Conservation (phyloP, 2,888 invertebrate genomes). For the Chirona hameri region DNA sequence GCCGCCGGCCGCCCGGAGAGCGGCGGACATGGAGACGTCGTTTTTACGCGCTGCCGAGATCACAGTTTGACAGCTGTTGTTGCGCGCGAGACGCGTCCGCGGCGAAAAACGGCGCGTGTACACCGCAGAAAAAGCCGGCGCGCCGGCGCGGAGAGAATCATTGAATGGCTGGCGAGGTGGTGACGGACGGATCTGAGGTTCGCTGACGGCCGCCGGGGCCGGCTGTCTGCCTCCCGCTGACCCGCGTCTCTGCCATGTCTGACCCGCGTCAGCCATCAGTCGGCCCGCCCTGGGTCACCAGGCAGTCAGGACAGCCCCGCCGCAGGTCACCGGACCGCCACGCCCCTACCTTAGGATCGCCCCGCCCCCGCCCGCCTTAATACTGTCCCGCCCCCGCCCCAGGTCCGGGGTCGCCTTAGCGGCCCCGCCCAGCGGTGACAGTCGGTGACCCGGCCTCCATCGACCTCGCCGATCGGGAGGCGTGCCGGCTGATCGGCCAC, state of each 20-base stretch:
- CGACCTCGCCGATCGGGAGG: neutral
- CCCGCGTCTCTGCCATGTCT: too few relatives aligned
- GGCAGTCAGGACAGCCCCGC: too few relatives aligned
- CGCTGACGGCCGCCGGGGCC: neutral
- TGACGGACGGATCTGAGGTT: neutral
- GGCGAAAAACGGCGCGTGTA: neutral
- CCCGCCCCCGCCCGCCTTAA: too few relatives aligned
- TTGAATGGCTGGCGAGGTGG: constrained; percentile 13
- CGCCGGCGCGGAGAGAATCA: constrained; percentile 12
- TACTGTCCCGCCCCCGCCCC: too few relatives aligned
- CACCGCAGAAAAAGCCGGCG: neutral
- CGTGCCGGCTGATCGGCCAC: neutral
- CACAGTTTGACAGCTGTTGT: constrained; percentile 25
- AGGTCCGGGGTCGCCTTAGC: too few relatives aligned
- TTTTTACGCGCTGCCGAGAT: neutral
- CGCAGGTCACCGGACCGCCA: too few relatives aligned
- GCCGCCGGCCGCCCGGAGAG: neutral
- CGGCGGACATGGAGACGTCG: constrained; percentile 5
- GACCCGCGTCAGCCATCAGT: too few relatives aligned
- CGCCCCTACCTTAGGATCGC: too few relatives aligned
- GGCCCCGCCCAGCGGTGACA: too few relatives aligned
- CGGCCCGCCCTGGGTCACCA: too few relatives aligned
- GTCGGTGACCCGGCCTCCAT: too few relatives aligned
- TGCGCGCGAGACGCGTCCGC: constrained; percentile 4
- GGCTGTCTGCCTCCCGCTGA: neutral